Conservation (phyloP, 2,888 invertebrate genomes). For the Dendrolimus houi region DNA sequence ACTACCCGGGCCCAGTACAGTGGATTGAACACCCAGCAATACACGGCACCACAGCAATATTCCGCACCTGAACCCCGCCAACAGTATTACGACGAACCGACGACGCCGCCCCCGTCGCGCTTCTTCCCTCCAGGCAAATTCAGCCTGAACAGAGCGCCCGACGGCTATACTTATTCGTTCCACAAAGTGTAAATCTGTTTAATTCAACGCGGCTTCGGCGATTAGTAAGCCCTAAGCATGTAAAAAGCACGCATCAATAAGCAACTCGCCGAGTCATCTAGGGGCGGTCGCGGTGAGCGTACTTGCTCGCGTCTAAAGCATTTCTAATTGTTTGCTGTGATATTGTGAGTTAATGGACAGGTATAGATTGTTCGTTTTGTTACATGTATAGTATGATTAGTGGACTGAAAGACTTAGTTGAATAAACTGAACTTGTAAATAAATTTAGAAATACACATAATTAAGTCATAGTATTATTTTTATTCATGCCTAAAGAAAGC, state of each 20-base stretch:
- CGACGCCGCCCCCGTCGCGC: slow-evolving; percentile 82
- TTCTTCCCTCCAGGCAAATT: slow-evolving; percentile 92
- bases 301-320: slow-evolving; percentile 54
- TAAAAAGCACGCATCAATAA: slow-evolving; percentile 63
- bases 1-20: slow-evolving; percentile 70
- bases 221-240: slow-evolving; percentile 49
- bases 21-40: slow-evolving; percentile 51
- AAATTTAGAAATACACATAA: slow-evolving; percentile 44
- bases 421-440: slow-evolving; percentile 63
- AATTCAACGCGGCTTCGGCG: slow-evolving; percentile 43
- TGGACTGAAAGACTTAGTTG: slow-evolving; percentile 36
- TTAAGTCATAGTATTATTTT: slow-evolving; percentile 5
- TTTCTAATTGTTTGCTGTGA: slow-evolving; percentile 74
- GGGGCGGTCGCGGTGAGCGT: slow-evolving; percentile 39
- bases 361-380: slow-evolving; percentile 52
- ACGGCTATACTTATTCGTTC: slow-evolving; percentile 92
- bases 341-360: slow-evolving; percentile 71
- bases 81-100: slow-evolving; percentile 68
- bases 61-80: slow-evolving; percentile 35
- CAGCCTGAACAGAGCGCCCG: slow-evolving; percentile 89
- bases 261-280: slow-evolving; percentile 61
- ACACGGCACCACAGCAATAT: slow-evolving; percentile 17
- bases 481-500: background rate
- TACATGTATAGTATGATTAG: slow-evolving; percentile 37
- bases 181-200: slow-evolving; percentile 77